Conservation (phyloP, 2,797 vertebrate species). For the Onychomys arenicola region DNA sequence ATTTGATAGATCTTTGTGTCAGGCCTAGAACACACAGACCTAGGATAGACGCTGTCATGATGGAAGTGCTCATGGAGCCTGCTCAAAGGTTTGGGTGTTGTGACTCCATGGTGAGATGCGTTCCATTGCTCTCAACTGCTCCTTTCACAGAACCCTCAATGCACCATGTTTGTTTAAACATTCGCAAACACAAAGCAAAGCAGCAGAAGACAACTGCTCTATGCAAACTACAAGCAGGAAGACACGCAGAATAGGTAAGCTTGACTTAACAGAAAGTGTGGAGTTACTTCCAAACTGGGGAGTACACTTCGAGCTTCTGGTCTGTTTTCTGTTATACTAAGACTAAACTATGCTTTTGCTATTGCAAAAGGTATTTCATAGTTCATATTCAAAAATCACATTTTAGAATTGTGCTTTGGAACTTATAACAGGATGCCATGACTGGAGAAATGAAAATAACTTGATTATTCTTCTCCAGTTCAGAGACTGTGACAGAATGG, state of each 20-base stretch:
- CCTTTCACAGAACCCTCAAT: background rate
- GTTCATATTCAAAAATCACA: background rate
- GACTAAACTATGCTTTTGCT: background rate
- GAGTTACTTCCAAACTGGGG: slow-evolving; percentile 2
- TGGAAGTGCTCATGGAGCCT: background rate
- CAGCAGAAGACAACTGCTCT: background rate
- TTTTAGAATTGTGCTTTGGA: slow-evolving; percentile 48
- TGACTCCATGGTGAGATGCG: background rate
- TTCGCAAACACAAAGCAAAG: background rate
- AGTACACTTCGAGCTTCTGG: background rate
- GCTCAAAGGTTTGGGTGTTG: slow-evolving; percentile 10
- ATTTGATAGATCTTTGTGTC: slow-evolving; percentile 36
- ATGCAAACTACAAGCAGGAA: background rate
- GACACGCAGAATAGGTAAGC: slow-evolving; percentile 18
- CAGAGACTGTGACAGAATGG: slow-evolving; percentile 35
- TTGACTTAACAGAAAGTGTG: slow-evolving; percentile 36
- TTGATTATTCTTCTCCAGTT: slow-evolving; percentile 3
- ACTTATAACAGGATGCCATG: slow-evolving; percentile 37
- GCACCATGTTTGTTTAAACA: slow-evolving; percentile 35
- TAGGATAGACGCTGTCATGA: slow-evolving; percentile 43
- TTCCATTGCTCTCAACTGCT: slow-evolving; percentile 35
- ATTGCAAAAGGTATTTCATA: slow-evolving; percentile 40
- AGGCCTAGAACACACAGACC: slow-evolving; percentile 1
- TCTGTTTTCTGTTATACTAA: background rate
- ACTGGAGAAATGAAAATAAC: slow-evolving; percentile 41